These are phyloP conservation scores for Phalacrocorax pelagicus DNA, from an alignment of 2,113 vertebrate genomes.

Conservation along the genomic window DNA sequence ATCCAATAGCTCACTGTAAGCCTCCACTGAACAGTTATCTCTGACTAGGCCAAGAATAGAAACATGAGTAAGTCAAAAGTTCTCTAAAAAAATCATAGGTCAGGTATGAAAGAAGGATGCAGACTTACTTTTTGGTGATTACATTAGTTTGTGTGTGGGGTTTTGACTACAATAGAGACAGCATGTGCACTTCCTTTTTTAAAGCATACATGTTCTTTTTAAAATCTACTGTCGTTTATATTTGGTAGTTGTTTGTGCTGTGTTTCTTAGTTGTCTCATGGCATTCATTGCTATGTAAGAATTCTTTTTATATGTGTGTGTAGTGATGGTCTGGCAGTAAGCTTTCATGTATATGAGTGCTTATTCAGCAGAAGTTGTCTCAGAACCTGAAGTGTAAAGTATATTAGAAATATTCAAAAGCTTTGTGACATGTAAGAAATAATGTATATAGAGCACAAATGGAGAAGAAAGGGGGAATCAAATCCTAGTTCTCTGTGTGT, in stretches of 20 bases:
- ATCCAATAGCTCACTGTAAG: constrained; percentile 39
- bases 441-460: not conserved
- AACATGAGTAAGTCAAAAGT: not conserved
- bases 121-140: not conserved
- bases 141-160: not conserved
- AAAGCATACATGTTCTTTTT: not conserved
- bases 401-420: not conserved
- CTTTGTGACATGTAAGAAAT: not conserved
- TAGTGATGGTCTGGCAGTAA: not conserved
- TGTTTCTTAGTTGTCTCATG: not conserved
- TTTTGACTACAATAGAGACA: not conserved
- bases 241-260: not conserved
- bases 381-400: not conserved
- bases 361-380: not conserved
- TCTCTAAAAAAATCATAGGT: constrained; percentile 6
- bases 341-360: not conserved
- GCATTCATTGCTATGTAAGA: not conserved
- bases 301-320: not conserved
- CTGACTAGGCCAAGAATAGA: not conserved
- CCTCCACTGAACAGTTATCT: not conserved
- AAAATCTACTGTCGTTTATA: not conserved
- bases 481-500: not conserved
- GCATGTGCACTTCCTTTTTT: not conserved
- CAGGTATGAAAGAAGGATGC: not conserved
- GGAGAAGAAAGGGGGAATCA: not conserved